A percentile compares a stretch with the other conserved stretches of the same genome.
phyloP scores from a whole-genome alignment of 2,797 vertebrate species.

The Sebastes taczanowskii region DNA sequence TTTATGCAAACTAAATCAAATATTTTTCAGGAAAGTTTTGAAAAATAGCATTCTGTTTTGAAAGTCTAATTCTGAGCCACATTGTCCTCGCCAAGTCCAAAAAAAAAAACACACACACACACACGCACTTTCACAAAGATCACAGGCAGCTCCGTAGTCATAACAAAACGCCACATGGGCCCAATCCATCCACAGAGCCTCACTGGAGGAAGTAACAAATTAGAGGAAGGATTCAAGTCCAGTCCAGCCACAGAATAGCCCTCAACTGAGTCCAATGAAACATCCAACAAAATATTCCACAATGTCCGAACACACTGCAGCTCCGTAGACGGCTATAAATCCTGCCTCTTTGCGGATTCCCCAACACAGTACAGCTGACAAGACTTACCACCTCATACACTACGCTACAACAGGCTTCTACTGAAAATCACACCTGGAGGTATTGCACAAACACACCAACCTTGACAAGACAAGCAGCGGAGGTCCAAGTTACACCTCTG shows the following conservation, averaged over 20 bases:
- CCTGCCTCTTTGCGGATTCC: background rate
- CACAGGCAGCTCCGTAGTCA: slow-evolving; percentile 20
- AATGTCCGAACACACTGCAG: slow-evolving; percentile 9
- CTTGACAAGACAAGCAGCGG: slow-evolving; percentile 42
- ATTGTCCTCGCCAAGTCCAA: background rate
- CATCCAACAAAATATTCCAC: slow-evolving; percentile 10
- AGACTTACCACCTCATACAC: background rate
- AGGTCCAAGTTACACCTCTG: slow-evolving; percentile 45
- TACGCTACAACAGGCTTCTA: background rate
- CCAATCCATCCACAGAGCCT: slow-evolving; percentile 21
- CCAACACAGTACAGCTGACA: slow-evolving; percentile 7
- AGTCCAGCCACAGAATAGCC: background rate
- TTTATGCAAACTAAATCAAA: background rate
- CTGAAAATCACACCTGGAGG: slow-evolving; percentile 19
- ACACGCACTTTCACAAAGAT: slow-evolving; percentile 7
- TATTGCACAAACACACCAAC: slow-evolving; percentile 59
- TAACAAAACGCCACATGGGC: slow-evolving; percentile 23
- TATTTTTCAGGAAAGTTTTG: background rate
- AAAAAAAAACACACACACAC: background rate
- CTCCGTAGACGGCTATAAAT: slow-evolving; percentile 11
- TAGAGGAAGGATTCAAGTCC: slow-evolving; percentile 33
- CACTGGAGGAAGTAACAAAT: slow-evolving; percentile 59
- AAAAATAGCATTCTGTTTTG: background rate
- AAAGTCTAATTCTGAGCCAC: background rate
- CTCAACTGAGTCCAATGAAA: slow-evolving; percentile 8